A percentile compares a stretch with the other conserved stretches of the same genome.
phyloP scores from a whole-genome alignment of 2,113 vertebrate species.

The Progne subis region DNA sequence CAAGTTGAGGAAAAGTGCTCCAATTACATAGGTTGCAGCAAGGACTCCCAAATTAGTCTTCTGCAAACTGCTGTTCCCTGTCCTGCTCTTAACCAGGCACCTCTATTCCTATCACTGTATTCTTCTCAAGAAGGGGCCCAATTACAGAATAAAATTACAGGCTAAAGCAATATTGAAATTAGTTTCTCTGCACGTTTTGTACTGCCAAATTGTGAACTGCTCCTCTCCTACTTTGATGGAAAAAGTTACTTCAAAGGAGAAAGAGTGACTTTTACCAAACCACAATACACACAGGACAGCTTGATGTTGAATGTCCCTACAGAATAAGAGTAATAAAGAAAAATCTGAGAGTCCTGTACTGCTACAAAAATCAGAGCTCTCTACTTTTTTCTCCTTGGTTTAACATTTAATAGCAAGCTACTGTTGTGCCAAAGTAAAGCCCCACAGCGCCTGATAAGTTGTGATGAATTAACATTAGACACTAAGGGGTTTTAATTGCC shows the following conservation, averaged over 20 bases:
- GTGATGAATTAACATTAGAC: slow-evolving; percentile 26
- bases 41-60: not conserved
- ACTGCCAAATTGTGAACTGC: not conserved
- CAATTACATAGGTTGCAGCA: not conserved
- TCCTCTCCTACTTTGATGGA: not conserved
- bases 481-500: not conserved
- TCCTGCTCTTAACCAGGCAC: not conserved
- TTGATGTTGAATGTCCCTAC: not conserved
- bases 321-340: not conserved
- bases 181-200: not conserved
- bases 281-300: not conserved
- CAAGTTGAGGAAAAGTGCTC: not conserved
- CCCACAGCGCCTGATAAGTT: not conserved
- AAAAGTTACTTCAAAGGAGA: not conserved
- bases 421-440: not conserved
- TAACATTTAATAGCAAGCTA: not conserved
- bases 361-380: not conserved
- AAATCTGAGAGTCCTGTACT: not conserved
- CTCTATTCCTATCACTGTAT: not conserved
- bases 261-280: not conserved
- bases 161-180: not conserved
- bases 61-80: not conserved
- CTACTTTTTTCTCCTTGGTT: not conserved
- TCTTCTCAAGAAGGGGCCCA: not conserved
- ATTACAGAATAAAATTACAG: not conserved